Evolutionary conservation across 2,888 invertebrate genomes (phyloP), one percentile per base, ranked within the genome.

Genomic region (Hololepta plana): DNA sequence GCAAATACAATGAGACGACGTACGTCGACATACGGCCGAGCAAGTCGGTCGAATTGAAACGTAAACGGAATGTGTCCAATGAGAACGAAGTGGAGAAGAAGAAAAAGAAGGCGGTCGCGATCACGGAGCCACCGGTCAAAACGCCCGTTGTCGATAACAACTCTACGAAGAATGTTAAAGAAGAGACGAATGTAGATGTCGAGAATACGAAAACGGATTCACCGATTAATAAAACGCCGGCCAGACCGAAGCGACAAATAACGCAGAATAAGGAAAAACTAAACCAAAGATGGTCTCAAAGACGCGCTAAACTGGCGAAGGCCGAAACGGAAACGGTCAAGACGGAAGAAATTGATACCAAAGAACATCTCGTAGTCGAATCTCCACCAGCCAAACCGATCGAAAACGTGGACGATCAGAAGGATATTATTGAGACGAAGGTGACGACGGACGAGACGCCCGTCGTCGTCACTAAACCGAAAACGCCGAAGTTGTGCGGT

Each of bases 1-100:
- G 64, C 30, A 71, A 71, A 43, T 72, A 62, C 40, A 69, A 70
- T 35, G 71, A 72, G 46, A 62, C 66, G 4, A 67, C 68, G 1
- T 70, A 65, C 40, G 65, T 62, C 2, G 51, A 51, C 32, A 40
- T 45, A 5, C 49, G 49, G 35, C 39, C 40, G 4, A 47, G 45
- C 35, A 47, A 45, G 34, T 32, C 24, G 6, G 34, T 35, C 17
- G 26, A 29, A 20, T 30, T 35, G 8, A 51, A 51, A 33, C 38
- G 50, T 23, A 53, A 50, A 35, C 43, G 49, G 11, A 44, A 43
- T 21, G 47, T 47, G 28, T 38, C 32, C 16, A 43, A 42, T 17
- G 41, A 41, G 16, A 46, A 45, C 8, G 44, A 46, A 10, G 55
- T 28, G 11, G 43, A 45, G 7, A 43, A 42, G 20, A 46, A 46